These are phyloP conservation scores for Ophioderma brevispina DNA, from an alignment of 35 echinoderm and acorn worm species.

Conservation along the genomic window DNA sequence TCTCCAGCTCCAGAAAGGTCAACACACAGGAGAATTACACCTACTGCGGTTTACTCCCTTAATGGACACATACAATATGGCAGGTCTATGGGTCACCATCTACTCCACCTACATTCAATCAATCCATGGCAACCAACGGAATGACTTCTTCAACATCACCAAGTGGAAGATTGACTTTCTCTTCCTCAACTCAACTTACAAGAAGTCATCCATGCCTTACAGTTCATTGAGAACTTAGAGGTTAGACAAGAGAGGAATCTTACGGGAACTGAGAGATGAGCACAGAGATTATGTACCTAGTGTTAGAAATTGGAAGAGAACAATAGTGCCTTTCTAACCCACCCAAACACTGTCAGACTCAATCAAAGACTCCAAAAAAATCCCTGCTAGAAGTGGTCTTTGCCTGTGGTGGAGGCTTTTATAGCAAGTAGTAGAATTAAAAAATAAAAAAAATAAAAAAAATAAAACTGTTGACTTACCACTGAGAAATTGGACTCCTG, in stretches of 20 bases:
- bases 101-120: neutral
- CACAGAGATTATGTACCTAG: constrained; percentile 27
- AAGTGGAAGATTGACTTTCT: neutral
- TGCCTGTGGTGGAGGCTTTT: constrained; percentile 4
- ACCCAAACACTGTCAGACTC: constrained; percentile 7
- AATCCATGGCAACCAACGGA: neutral
- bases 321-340: constrained; percentile 5
- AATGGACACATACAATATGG: neutral
- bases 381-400: constrained; percentile 24
- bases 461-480: too few relatives aligned
- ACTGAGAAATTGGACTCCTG: constrained; percentile 56
- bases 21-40: neutral
- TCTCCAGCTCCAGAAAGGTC: neutral
- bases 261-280: constrained; percentile 19
- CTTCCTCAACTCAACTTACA: neutral
- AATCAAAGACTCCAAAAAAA: constrained; percentile 33
- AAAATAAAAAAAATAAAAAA: too few relatives aligned
- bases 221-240: neutral
- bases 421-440: constrained; percentile 16
- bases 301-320: neutral
- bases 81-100: neutral
- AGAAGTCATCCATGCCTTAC: neutral
- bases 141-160: neutral
- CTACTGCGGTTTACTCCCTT: constrained; percentile 1
- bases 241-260: constrained; percentile 61